A percentile compares a stretch with the other conserved stretches of the same genome.
These are phyloP conservation scores for Chelonoidis abingdonii DNA, from an alignment of 2,113 vertebrate species.

Conservation along the genomic window DNA sequence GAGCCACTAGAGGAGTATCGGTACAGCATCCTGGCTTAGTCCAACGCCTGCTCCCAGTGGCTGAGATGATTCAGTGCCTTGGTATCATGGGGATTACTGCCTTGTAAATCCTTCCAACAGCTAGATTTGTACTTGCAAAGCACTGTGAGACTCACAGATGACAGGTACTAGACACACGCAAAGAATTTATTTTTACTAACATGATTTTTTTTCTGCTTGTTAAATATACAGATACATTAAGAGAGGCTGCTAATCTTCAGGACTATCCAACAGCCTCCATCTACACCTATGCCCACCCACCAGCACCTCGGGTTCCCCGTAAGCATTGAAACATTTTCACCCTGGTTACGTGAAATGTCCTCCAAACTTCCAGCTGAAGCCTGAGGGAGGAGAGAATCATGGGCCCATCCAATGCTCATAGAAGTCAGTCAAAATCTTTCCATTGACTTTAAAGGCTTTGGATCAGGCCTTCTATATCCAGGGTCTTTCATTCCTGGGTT, in stretches of 20 bases:
- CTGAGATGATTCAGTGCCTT: background rate
- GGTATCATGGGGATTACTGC: background rate
- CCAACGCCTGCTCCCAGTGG: background rate
- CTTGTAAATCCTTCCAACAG: background rate
- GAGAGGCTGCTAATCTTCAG: background rate
- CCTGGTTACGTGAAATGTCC: background rate
- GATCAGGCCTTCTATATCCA: background rate
- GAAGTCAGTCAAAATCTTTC: background rate
- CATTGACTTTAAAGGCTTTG: background rate
- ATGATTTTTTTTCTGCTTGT: background rate
- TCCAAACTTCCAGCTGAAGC: background rate
- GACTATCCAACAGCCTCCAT: constrained; percentile 18
- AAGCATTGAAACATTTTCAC: background rate
- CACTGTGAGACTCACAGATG: background rate
- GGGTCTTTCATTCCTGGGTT: background rate
- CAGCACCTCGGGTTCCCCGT: background rate
- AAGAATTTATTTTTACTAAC: accelerated
- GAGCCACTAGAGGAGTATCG: background rate
- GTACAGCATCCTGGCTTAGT: background rate
- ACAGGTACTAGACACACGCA: background rate
- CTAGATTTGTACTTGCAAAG: background rate
- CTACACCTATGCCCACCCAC: background rate
- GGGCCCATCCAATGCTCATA: background rate
- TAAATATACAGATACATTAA: background rate
- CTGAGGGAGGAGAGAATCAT: background rate